Base-by-base conservation (phyloP, 2,113 vertebrate species). In the Hassar affinis region DNA sequence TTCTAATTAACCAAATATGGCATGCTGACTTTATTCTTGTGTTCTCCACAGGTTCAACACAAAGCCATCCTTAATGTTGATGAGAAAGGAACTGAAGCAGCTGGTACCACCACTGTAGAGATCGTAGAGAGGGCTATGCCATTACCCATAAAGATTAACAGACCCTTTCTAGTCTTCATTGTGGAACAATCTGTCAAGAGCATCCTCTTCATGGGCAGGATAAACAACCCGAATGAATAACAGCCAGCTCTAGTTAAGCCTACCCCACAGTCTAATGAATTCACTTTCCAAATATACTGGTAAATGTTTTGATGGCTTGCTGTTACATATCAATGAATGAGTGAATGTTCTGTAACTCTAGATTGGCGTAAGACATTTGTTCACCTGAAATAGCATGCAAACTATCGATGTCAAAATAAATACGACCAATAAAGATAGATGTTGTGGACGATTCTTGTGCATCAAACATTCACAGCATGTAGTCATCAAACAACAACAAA, bases 171-270 rank as follows among this genome's bases (percentile, higher is more conserved):
- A 45, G 0, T 95, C 56, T 22, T 94, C 66, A 89, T 97, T 87
- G 83, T 95, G 6, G 94, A 98, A 22, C 51, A 91, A 82, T 91
- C 88, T 10, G 94, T 94, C 0, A 93, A 86, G 89, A 95, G 91
- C 86, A 92, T 94, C 18, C 90, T 98, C 54, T 96, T 98, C 88
- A 92, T 96, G 89, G 96, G 93, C 87, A 96, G 95, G 92, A 91
- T 98, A 75, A 83, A 77, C 85, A 91, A 95, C 77, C 96, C 95
- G 0, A 54, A 86, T 22, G 84, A 84, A 33, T 91, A 54, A 66
- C n/a, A 27, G 49, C 33, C 8, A 27, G 17, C 15, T n/a, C 14
- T 45, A 27, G 22, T 10, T 66, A 30, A 1, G 14, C 33, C 61
- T 64, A 42, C 18, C 6, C 64, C 35, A n/a, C 72, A 18, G 15